phyloP scores from a whole-genome alignment of 2,888 invertebrate species.

The Cepaea hortensis region DNA sequence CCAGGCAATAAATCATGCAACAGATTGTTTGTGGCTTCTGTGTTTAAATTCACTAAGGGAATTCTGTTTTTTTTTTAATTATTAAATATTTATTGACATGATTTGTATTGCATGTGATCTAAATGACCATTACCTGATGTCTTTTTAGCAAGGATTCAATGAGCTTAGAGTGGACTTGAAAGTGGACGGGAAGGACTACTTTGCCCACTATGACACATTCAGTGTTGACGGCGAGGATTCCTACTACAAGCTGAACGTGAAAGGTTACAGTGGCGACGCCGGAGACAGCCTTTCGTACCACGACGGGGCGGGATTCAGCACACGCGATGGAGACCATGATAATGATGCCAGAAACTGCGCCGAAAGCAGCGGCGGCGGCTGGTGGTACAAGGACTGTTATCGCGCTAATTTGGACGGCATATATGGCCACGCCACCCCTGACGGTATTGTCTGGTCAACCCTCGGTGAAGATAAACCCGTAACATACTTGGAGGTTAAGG shows the following conservation, averaged over 20 bases:
- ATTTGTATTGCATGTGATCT: background rate
- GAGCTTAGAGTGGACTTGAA: slow-evolving; percentile 2
- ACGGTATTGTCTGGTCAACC: no score
- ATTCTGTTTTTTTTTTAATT: no score
- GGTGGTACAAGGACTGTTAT: slow-evolving; percentile 2
- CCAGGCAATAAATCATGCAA: no score
- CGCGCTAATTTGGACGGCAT: background rate
- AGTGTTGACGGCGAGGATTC: background rate
- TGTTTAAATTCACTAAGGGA: no score
- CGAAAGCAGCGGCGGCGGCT: background rate
- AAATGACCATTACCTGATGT: background rate
- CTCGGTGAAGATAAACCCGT: background rate
- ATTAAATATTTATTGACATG: no score
- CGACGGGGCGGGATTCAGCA: background rate
- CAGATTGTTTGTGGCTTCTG: no score
- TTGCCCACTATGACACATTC: background rate
- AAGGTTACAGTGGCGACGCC: background rate
- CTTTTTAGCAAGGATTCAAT: background rate
- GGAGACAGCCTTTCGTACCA: background rate
- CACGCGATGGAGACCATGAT: background rate
- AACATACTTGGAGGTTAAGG: background rate
- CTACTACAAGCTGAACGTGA: background rate
- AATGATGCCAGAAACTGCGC: background rate
- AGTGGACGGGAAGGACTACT: background rate
- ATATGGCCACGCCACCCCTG: background rate